phyloP scores from a whole-genome alignment of 2,888 invertebrate genomes.

The Apamea crenata region DNA sequence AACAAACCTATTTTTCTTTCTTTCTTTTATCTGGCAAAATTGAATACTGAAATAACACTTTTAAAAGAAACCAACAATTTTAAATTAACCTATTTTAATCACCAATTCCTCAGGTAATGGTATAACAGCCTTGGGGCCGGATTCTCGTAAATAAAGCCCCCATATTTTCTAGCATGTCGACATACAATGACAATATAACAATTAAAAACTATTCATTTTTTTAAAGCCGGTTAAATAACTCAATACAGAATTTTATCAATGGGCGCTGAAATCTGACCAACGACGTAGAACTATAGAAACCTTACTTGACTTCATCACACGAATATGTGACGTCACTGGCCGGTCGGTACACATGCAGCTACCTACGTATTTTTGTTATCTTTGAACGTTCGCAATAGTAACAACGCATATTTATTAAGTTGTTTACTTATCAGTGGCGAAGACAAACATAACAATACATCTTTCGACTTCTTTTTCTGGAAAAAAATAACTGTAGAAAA shows the following conservation, averaged over 20 bases:
- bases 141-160: background rate
- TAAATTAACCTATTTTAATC: background rate
- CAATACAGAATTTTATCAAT: conserved; percentile 15
- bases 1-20: no score
- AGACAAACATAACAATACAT: background rate
- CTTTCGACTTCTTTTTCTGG: no score
- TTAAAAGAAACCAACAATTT: background rate
- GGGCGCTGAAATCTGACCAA: background rate
- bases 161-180: background rate
- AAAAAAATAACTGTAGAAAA: no score
- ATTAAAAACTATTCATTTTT: background rate
- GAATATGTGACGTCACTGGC: conserved; percentile 22
- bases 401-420: background rate
- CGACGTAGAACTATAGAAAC: background rate
- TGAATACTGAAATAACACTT: background rate
- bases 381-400: background rate
- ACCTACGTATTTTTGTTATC: background rate
- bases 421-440: background rate
- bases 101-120: background rate
- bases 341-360: conserved; percentile 4
- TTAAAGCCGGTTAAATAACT: background rate
- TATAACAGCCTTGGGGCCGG: background rate
- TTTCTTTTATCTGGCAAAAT: background rate
- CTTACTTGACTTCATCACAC: conserved; percentile 4
- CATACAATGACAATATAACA: background rate